A percentile compares a stretch with the other conserved stretches of the same genome.
phyloP scores from a whole-genome alignment of 2,113 vertebrate genomes.

The Perca schrenkii region DNA sequence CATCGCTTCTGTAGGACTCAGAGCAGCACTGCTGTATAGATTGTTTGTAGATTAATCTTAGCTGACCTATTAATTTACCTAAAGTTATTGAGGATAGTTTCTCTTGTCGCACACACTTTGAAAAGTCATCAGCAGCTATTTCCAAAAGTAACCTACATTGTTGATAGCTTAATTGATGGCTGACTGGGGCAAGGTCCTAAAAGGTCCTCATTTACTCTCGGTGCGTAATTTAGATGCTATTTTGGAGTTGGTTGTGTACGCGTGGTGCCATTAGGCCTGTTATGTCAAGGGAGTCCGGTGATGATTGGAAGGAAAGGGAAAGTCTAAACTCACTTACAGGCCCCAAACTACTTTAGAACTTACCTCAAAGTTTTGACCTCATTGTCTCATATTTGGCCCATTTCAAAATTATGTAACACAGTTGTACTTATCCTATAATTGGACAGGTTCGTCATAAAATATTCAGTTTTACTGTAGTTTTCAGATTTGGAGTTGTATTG shows the following conservation, averaged over 20 bases:
- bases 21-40: slow-evolving; percentile 43
- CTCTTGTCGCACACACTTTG: slow-evolving; percentile 39
- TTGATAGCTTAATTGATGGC: slow-evolving; percentile 69
- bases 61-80: slow-evolving; percentile 64
- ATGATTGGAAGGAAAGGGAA: slow-evolving; percentile 32
- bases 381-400: slow-evolving; percentile 22
- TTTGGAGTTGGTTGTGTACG: slow-evolving; percentile 59
- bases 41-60: slow-evolving; percentile 52
- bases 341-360: slow-evolving; percentile 61
- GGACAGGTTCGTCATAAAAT: slow-evolving; percentile 34
- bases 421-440: slow-evolving; percentile 51
- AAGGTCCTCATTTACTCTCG: slow-evolving; percentile 64
- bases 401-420: slow-evolving; percentile 41
- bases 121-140: slow-evolving; percentile 61
- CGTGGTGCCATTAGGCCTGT: slow-evolving; percentile 54
- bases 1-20: slow-evolving; percentile 62
- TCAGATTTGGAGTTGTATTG: slow-evolving; percentile 46
- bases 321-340: slow-evolving; percentile 44
- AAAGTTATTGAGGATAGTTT: slow-evolving; percentile 49
- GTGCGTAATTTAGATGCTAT: slow-evolving; percentile 67
- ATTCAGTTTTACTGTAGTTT: slow-evolving; percentile 36
- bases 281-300: slow-evolving; percentile 41
- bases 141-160: slow-evolving; percentile 63
- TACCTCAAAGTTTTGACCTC: slow-evolving; percentile 54
- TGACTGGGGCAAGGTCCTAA: slow-evolving; percentile 55